Percentiles rank a stretch among this genome's conserved stretches.
These are phyloP conservation scores for Panthera tigris DNA, from an alignment of 2,113 vertebrate species.

Conservation along the genomic window DNA sequence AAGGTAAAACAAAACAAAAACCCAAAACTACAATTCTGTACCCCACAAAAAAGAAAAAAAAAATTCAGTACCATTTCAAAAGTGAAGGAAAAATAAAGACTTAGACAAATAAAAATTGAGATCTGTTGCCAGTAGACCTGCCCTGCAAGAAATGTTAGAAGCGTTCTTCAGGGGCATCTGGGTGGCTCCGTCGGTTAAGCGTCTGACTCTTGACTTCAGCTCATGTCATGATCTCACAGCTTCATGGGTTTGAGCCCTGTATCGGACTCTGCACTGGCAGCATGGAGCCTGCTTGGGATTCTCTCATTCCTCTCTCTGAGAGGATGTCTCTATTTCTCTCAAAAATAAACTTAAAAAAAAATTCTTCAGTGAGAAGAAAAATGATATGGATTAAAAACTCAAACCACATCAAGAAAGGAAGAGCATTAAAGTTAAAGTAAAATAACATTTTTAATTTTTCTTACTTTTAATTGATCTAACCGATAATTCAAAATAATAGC, in stretches of 20 bases:
- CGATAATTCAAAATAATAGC: background rate
- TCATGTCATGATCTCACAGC: too few relatives aligned
- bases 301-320: too few relatives aligned
- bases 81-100: background rate
- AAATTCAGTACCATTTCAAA: background rate
- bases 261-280: too few relatives aligned
- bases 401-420: background rate
- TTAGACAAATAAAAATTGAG: background rate
- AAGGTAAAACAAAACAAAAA: too few relatives aligned
- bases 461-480: background rate
- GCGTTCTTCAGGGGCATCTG: background rate
- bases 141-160: background rate
- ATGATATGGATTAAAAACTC: background rate
- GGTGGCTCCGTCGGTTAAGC: too few relatives aligned
- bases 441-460: background rate
- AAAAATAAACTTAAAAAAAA: too few relatives aligned
- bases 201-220: too few relatives aligned
- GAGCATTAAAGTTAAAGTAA: background rate
- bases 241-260: too few relatives aligned
- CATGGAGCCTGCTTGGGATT: too few relatives aligned
- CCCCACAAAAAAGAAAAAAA: background rate
- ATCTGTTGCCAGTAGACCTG: background rate
- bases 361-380: background rate
- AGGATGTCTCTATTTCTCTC: too few relatives aligned
- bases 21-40: background rate